phyloP scores from a whole-genome alignment of 2,113 vertebrate genomes.

The Brachyistius frenatus region DNA sequence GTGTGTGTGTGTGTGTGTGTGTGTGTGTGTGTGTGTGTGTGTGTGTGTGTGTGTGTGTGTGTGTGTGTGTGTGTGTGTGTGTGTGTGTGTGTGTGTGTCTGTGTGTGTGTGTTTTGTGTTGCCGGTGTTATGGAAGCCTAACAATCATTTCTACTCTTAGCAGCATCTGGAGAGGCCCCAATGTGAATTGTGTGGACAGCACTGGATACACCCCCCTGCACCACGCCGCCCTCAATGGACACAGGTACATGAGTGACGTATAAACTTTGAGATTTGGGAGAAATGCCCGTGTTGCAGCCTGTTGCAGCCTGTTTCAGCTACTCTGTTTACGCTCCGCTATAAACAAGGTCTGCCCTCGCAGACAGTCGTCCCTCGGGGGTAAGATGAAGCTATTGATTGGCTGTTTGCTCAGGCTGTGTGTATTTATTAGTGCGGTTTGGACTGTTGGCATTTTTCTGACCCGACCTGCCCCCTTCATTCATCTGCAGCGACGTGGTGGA shows the following conservation, averaged over 20 bases:
- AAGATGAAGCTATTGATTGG: conserved; percentile 55
- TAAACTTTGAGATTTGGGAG: neutral
- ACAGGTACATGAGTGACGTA: conserved; percentile 85
- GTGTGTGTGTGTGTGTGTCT: neutral
- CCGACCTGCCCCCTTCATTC: neutral
- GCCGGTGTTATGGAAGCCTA: conserved; percentile 22
- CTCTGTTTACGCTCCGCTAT: conserved; percentile 20
- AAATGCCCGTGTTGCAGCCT: neutral
- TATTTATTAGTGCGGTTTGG: conserved; percentile 50
- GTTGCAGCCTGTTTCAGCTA: neutral
- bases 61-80: neutral
- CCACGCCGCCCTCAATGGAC: conserved; percentile 96
- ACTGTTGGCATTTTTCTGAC: conserved; percentile 12
- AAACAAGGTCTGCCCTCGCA: conserved; percentile 5
- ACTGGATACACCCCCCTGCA: conserved; percentile 98
- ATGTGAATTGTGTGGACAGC: conserved; percentile 98
- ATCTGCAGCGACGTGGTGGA: conserved; percentile 93
- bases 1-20: neutral
- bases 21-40: neutral
- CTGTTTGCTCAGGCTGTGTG: conserved; percentile 1
- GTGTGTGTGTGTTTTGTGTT: conserved; percentile 6
- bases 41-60: conserved; percentile 1
- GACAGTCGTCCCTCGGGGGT: conserved; percentile 45
- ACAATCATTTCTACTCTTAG: conserved; percentile 56
- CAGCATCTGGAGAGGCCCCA: conserved; percentile 98